These are phyloP conservation scores for Ichneumoninae sp. DNA, from an alignment of 2,888 invertebrate species.

Conservation along the genomic window DNA sequence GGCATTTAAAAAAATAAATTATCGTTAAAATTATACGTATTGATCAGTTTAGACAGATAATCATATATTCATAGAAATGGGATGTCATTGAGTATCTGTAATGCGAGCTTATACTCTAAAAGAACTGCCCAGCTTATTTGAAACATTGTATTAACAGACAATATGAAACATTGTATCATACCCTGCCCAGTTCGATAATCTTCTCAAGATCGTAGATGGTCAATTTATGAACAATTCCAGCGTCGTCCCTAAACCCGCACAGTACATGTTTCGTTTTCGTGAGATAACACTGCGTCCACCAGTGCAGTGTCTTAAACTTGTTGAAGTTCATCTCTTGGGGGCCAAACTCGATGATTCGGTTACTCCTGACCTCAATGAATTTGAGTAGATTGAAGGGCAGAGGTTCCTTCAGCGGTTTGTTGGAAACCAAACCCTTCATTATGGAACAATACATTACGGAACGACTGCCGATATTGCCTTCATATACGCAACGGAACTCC, in stretches of 20 bases:
- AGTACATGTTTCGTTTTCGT: conserved; percentile 88
- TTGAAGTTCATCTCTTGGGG: conserved; percentile 86
- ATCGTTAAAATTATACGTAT: too few relatives aligned
- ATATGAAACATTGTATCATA: conserved; percentile 61
- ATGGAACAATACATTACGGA: conserved; percentile 90
- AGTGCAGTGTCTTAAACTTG: conserved; percentile 86
- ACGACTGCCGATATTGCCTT: conserved; percentile 86
- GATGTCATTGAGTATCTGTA: too few relatives aligned
- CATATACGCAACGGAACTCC: conserved; percentile 88
- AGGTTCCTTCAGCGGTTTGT: conserved; percentile 68
- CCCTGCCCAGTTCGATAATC: conserved; percentile 85
- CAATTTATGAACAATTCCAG: conserved; percentile 88
- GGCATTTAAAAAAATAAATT: too few relatives aligned
- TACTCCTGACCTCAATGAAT: conserved; percentile 90
- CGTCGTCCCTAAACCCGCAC: conserved; percentile 89
- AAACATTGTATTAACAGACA: not conserved
- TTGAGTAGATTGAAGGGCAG: conserved; percentile 78
- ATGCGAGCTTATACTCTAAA: too few relatives aligned
- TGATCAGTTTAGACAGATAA: too few relatives aligned
- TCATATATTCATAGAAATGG: too few relatives aligned
- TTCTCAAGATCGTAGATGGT: conserved; percentile 85
- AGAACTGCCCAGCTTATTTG: too few relatives aligned
- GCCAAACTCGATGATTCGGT: conserved; percentile 85
- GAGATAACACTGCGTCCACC: conserved; percentile 93
- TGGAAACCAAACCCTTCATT: conserved; percentile 88